Percentiles rank a stretch among this genome's conserved stretches.
These are phyloP conservation scores for Aphodius sticticus DNA, from an alignment of 2,888 invertebrate species.

Conservation along the genomic window DNA sequence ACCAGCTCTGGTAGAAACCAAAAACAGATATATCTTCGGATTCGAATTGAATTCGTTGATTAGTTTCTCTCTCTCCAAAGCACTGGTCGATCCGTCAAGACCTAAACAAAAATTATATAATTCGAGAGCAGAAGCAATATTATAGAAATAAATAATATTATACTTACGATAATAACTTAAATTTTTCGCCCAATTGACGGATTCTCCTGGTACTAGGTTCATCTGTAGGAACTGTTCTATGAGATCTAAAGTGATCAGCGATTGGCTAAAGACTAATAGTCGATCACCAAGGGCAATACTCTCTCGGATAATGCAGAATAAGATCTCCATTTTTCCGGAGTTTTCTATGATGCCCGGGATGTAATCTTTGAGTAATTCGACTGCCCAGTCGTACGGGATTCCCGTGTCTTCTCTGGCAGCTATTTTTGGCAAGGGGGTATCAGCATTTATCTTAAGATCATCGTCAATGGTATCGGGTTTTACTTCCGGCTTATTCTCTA, in stretches of 20 bases:
- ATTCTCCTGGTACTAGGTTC: slow-evolving; percentile 72
- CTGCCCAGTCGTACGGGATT: slow-evolving; percentile 89
- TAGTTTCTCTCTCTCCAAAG: slow-evolving; percentile 92
- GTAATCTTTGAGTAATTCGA: slow-evolving; percentile 85
- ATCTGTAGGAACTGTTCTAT: slow-evolving; percentile 92
- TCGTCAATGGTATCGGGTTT: slow-evolving; percentile 56
- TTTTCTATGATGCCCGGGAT: slow-evolving; percentile 89
- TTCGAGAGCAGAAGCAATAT: slow-evolving; percentile 9
- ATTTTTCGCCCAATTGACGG: slow-evolving; percentile 85
- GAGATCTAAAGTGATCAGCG: slow-evolving; percentile 91
- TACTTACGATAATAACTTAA: slow-evolving; percentile 89
- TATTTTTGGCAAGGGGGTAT: slow-evolving; percentile 43
- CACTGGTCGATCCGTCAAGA: slow-evolving; percentile 94
- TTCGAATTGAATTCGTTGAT: slow-evolving; percentile 96
- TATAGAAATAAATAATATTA: slow-evolving; percentile 5
- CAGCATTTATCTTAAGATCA: slow-evolving; percentile 45
- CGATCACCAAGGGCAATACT: slow-evolving; percentile 89
- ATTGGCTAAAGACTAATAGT: slow-evolving; percentile 94
- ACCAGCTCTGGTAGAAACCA: slow-evolving; percentile 96
- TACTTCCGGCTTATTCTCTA: slow-evolving; percentile 44
- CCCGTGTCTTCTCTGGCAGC: slow-evolving; percentile 76
- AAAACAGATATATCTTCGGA: slow-evolving; percentile 85
- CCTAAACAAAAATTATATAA: slow-evolving; percentile 62
- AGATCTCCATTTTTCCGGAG: slow-evolving; percentile 93
- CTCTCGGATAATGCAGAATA: slow-evolving; percentile 91